Evolutionary conservation across 1,140 invertebrate species (phyloP), one percentile per base, ranked within the genome.

Genomic region (Trinorchestia longiramus): DNA sequence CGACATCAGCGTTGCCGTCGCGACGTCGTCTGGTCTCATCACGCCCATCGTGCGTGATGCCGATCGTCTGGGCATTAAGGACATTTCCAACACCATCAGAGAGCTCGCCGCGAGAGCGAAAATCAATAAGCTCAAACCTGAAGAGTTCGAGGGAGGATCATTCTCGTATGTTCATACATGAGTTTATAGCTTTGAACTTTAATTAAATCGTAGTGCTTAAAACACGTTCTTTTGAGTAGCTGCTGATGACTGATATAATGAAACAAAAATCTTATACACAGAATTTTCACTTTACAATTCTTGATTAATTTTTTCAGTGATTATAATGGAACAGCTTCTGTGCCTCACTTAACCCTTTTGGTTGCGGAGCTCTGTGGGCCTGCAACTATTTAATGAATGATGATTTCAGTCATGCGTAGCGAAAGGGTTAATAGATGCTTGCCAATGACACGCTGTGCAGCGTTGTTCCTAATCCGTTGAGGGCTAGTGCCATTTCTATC

Each of bases 41-140:
- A 98, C 98, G n/a, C 98, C 98, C 28, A 98, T 98, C 96, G 97
- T 98, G 36, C 98, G 97, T 96, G 97, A 98, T 97, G 98, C 98
- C 0, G 97, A 98, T 97, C 95, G 95, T 43, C 96, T 97, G 95
- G 97, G 97, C 40, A 97, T 98, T n/a, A 97, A 97, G 95, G 97
- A 97, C 87, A 98, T 98, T 95, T 97, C 97, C 43, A 96, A 96
- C 43, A 96, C 95, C 44, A 97, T 97, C 23, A 97, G 97, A 90
- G 97, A 97, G 36, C 97, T 98, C 95, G 98, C 98, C 43, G 97
- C 97, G 47, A 97, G 97, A 97, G 98, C 98, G 11, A 97, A 97
- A 96, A 97, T 97, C 96, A 98, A 98, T 77, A 98, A 98, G 97
- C 97, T 98, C n/a, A 97, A 98, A 97, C 98, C 98, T 43, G 97